Base-by-base conservation (phyloP, 2,888 invertebrate genomes). In the Drosophila anomelani region DNA sequence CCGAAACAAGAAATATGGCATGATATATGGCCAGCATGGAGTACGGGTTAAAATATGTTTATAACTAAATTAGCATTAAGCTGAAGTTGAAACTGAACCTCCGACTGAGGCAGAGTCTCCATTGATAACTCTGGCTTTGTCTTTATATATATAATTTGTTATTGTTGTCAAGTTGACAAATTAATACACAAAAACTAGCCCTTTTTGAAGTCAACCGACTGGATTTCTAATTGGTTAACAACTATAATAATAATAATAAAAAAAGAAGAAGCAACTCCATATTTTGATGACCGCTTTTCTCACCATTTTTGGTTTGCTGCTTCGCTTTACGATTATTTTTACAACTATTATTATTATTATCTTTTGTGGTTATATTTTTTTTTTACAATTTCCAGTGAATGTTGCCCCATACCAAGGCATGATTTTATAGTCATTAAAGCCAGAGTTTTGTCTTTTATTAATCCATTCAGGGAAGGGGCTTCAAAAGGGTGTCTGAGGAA, bases 361-460 rank as follows among this genome's bases (percentile, higher is more conserved):
- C 49, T 57, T 10, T 36, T 43, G 17, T 26, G 9, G 39, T 29
- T 26, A 10, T 49, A 15, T 26, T 20, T 34, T 29, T 38, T 17
- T 78, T 78, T 79, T 59, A 83, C 84, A 85, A 76, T 88, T 83
- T 83, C 88, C 86, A 86, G 63, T 54, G 88, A 58, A 74, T 53
- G 51, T 13, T 8, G 51, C 51, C 46, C 26, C 20, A 20, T 20
- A 20, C 38, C 17, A 13, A 23, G 34, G 13, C 20, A n/a, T 47
- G 26, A 56, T 79, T 81, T 81, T 85, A 81, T 69, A 58, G 88
- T 64, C 77, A 72, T 85, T 85, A 67, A 58, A 67, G 54, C 58
- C 67, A 62, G 62, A 84, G 73, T 84, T 74, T 78, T 87, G 81
- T 76, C 71, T 87, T 87, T 46, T 41, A 73, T 8, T 23, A 26